phyloP scores from a whole-genome alignment of 2,888 invertebrate species.

The Neoaliturus tenellus region DNA sequence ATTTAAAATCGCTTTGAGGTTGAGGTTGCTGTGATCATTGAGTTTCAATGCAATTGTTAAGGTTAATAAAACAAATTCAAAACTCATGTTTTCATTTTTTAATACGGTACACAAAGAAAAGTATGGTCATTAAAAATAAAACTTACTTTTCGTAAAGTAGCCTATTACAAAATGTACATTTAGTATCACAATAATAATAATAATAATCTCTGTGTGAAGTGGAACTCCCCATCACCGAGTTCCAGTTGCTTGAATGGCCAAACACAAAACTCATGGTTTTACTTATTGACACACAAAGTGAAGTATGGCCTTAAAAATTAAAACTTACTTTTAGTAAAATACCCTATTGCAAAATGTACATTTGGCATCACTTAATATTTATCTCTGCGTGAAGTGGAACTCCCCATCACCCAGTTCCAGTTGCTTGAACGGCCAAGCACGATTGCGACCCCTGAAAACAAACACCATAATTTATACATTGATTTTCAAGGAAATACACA shows the following conservation, averaged over 20 bases:
- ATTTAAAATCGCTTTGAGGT: too few species aligned
- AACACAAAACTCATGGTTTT: too few species aligned
- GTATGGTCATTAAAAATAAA: too few species aligned
- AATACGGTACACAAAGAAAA: too few species aligned
- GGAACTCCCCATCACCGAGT: slow-evolving; percentile 82
- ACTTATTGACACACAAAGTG: too few species aligned
- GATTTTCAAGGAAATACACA: too few species aligned
- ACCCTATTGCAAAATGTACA: background rate
- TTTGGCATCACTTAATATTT: background rate
- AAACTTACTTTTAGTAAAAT: background rate
- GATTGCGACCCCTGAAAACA: slow-evolving; percentile 80
- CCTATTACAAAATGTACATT: background rate
- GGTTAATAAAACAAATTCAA: too few species aligned
- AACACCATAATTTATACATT: too few species aligned
- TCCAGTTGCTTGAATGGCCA: slow-evolving; percentile 88
- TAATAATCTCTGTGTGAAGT: slow-evolving; percentile 74
- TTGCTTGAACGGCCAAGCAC: slow-evolving; percentile 89
- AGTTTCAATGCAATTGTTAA: too few species aligned
- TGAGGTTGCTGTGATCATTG: too few species aligned
- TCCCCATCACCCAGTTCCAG: slow-evolving; percentile 82
- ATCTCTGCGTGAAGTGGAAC: slow-evolving; percentile 77
- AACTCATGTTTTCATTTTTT: too few species aligned
- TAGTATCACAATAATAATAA: background rate
- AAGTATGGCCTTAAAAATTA: too few species aligned
- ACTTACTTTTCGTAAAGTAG: background rate